Percentiles rank a stretch among this genome's conserved stretches.
Evolutionary conservation across 2,113 vertebrate species (phyloP).

Genomic region (Dromiciops gliroides): DNA sequence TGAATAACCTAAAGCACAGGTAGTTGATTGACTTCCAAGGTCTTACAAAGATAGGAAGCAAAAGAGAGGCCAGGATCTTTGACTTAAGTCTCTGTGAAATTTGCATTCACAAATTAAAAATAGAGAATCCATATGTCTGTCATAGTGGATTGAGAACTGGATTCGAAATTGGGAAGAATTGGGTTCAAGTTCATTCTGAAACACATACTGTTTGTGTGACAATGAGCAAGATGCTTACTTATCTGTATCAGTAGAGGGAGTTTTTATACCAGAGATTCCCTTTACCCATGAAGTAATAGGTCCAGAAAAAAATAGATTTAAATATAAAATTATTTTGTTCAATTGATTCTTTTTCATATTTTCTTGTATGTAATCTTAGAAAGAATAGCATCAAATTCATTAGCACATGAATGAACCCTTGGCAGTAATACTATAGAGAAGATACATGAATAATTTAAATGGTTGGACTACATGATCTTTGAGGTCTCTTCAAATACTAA

Average conservation of each 20-base stretch:
- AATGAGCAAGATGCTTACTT: neutral
- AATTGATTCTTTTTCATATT: neutral
- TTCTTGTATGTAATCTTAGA: neutral
- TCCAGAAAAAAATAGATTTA: neutral
- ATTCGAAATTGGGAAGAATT: neutral
- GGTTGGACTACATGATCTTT: neutral
- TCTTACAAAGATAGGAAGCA: neutral
- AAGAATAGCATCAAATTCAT: neutral
- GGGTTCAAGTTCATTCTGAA: neutral
- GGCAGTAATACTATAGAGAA: neutral
- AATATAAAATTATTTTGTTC: neutral
- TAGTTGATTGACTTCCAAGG: neutral
- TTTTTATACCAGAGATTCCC: neutral
- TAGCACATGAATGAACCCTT: neutral
- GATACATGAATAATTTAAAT: neutral
- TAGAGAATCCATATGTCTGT: neutral
- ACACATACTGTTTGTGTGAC: neutral
- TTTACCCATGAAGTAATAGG: neutral
- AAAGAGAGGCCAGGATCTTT: neutral
- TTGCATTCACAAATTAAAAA: neutral
- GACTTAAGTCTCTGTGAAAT: neutral
- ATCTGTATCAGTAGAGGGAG: neutral
- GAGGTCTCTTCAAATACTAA: neutral
- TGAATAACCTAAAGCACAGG: neutral
- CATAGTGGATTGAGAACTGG: neutral